These are phyloP conservation scores for Plagiodera versicolora DNA, from an alignment of 2,888 invertebrate species.

Conservation along the genomic window DNA sequence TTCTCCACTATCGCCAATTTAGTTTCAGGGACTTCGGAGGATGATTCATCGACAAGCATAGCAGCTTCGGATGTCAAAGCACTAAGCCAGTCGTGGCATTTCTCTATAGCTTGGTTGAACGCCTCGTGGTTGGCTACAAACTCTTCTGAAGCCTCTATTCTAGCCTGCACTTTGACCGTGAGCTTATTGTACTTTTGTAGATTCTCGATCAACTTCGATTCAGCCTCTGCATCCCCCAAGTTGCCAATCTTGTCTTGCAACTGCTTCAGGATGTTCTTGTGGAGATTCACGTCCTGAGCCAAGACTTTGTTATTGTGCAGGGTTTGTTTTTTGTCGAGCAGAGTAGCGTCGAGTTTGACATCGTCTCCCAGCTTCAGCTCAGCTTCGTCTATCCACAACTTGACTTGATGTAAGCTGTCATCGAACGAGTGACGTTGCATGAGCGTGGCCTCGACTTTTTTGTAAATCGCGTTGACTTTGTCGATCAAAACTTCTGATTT, in stretches of 20 bases:
- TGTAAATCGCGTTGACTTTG: slow-evolving; percentile 80
- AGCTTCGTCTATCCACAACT: slow-evolving; percentile 82
- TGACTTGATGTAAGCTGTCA: slow-evolving; percentile 86
- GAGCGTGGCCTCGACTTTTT: slow-evolving; percentile 84
- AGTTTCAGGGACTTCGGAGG: slow-evolving; percentile 76
- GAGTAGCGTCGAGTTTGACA: slow-evolving; percentile 72
- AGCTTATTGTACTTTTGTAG: slow-evolving; percentile 72
- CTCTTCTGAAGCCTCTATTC: slow-evolving; percentile 68
- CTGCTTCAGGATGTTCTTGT: slow-evolving; percentile 82
- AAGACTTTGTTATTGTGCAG: slow-evolving; percentile 79
- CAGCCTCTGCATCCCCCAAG: slow-evolving; percentile 78
- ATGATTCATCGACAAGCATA: slow-evolving; percentile 74
- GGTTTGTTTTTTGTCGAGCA: slow-evolving; percentile 87
- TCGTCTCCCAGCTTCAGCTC: slow-evolving; percentile 74
- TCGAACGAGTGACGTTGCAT: slow-evolving; percentile 92
- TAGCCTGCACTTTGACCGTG: slow-evolving; percentile 66
- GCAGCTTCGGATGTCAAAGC: slow-evolving; percentile 78
- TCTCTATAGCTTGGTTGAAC: slow-evolving; percentile 79
- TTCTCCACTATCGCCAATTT: slow-evolving; percentile 76
- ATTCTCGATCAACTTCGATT: slow-evolving; percentile 72
- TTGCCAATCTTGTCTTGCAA: slow-evolving; percentile 79
- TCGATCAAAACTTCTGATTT: slow-evolving; percentile 84
- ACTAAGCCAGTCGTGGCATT: slow-evolving; percentile 79
- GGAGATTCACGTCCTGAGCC: slow-evolving; percentile 83
- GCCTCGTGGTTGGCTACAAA: slow-evolving; percentile 81